These are phyloP conservation scores for Rhinoptilus africanus DNA, from an alignment of 2,113 vertebrate species.

Conservation along the genomic window DNA sequence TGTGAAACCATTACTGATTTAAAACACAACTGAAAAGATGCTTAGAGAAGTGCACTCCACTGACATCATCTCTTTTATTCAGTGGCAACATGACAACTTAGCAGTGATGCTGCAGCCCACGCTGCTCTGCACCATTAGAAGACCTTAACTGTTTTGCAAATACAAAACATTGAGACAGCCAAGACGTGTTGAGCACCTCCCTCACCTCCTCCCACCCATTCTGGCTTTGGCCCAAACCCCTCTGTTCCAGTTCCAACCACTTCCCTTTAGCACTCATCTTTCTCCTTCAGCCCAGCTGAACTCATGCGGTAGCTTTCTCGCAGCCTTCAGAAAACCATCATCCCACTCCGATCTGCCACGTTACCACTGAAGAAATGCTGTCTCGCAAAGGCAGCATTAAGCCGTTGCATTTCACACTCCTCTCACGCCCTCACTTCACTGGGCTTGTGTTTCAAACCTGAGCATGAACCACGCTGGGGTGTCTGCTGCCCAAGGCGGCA, in stretches of 20 bases:
- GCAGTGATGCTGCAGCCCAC: neutral
- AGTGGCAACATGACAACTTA: neutral
- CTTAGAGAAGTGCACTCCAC: neutral
- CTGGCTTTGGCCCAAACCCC: neutral
- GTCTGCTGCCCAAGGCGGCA: neutral
- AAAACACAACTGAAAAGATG: constrained; percentile 1
- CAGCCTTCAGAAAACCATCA: neutral
- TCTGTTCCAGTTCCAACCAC: constrained; percentile 1
- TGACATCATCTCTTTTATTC: neutral
- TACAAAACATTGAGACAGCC: neutral
- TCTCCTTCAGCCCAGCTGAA: constrained; percentile 6
- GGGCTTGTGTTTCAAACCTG: neutral
- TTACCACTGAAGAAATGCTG: neutral
- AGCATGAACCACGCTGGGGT: neutral
- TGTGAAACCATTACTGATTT: neutral
- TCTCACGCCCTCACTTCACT: neutral
- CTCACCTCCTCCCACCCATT: constrained; percentile 8
- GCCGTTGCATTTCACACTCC: neutral
- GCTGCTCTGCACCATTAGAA: neutral
- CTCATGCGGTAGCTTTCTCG: neutral
- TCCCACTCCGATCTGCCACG: constrained; percentile 17
- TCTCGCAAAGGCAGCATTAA: neutral
- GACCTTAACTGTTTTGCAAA: constrained; percentile 36
- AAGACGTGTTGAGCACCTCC: neutral
- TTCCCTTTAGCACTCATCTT: neutral